phyloP scores from a whole-genome alignment of 2,888 invertebrate genomes.

The Caenorhabditis sinica region DNA sequence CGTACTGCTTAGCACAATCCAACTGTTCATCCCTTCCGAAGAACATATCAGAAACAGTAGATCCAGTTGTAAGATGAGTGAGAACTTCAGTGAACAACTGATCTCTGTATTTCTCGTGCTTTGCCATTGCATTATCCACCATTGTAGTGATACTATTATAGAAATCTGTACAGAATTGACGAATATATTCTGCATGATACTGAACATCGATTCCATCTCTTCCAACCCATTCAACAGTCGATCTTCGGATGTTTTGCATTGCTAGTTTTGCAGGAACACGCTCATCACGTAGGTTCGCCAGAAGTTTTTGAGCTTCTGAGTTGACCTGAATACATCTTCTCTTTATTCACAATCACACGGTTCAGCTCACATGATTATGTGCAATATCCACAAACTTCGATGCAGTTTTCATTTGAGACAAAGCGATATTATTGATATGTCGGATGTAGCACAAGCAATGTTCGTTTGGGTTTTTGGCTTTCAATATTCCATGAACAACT shows the following conservation, averaged over 20 bases:
- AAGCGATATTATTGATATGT: conserved; percentile 97
- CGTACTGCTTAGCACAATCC: conserved; percentile 90
- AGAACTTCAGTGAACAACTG: conserved; percentile 72
- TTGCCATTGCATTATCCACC: conserved; percentile 80
- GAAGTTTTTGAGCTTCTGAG: conserved; percentile 92
- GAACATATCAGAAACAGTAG: conserved; percentile 86
- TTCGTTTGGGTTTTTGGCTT: conserved; percentile 92
- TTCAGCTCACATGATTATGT: conserved; percentile 75
- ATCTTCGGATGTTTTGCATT: conserved; percentile 92
- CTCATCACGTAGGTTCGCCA: conserved; percentile 93
- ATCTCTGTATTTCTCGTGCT: conserved; percentile 78
- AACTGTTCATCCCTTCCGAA: conserved; percentile 94
- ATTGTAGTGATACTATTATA: conserved; percentile 77
- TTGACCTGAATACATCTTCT: conserved; percentile 89
- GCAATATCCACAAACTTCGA: conserved; percentile 96
- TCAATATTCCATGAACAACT: conserved; percentile 95
- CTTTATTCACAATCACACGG: not conserved
- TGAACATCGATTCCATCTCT: conserved; percentile 94
- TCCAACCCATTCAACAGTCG: conserved; percentile 97
- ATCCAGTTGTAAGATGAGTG: conserved; percentile 68
- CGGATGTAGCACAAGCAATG: conserved; percentile 92
- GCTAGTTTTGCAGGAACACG: conserved; percentile 93
- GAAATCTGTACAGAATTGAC: conserved; percentile 80
- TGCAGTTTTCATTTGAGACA: conserved; percentile 95
- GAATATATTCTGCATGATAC: conserved; percentile 88